A percentile compares a stretch with the other conserved stretches of the same genome.
These are phyloP conservation scores for Tragelaphus buxtoni DNA, from an alignment of 2,113 vertebrate genomes.

Conservation along the genomic window DNA sequence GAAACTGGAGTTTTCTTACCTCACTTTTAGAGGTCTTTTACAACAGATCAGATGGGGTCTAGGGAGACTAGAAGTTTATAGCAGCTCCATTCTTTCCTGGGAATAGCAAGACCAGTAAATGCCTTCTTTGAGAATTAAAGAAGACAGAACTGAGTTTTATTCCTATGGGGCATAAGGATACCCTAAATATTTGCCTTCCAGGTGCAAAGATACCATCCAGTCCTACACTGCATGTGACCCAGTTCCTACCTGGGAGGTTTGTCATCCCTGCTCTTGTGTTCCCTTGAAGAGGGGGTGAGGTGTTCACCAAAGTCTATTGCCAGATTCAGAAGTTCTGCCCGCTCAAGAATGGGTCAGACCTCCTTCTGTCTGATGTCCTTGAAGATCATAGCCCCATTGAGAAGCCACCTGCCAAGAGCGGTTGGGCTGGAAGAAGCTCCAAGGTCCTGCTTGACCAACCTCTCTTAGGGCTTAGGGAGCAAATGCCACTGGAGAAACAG, in stretches of 20 bases:
- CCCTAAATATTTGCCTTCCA: neutral
- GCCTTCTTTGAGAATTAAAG: neutral
- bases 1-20: conserved; percentile 6
- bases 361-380: neutral
- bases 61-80: neutral
- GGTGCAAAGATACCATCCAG: neutral
- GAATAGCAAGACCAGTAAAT: conserved; percentile 12
- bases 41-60: neutral
- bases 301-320: neutral
- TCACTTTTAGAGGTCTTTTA: conserved; percentile 9
- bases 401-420: neutral
- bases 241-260: neutral
- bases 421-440: neutral
- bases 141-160: neutral
- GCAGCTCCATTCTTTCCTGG: neutral
- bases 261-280: neutral
- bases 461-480: neutral
- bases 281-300: neutral
- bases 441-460: neutral
- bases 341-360: neutral
- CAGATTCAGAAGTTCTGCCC: neutral
- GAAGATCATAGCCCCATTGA: neutral
- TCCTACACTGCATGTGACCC: neutral
- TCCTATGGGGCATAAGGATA: neutral
- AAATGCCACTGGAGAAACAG: neutral